Evolutionary conservation across 2,113 vertebrate genomes (phyloP).

Genomic region (Agelaius tricolor): DNA sequence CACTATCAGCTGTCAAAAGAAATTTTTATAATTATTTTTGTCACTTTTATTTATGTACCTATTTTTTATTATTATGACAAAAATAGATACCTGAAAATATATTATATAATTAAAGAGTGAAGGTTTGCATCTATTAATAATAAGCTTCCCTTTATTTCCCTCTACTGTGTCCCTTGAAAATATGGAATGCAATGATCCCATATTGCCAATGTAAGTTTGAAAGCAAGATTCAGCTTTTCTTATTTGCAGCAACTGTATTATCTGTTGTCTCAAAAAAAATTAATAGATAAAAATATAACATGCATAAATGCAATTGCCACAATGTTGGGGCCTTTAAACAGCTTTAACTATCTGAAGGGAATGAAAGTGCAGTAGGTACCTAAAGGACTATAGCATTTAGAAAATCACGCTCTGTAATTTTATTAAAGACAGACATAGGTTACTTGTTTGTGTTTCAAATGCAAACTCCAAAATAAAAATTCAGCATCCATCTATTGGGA

Average conservation of each 20-base stretch:
- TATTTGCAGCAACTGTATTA: background rate
- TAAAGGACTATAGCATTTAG: background rate
- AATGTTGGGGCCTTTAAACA: background rate
- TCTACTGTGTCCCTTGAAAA: background rate
- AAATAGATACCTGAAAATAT: background rate
- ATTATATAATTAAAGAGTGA: background rate
- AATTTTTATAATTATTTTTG: background rate
- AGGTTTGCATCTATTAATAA: background rate
- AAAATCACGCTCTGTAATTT: background rate
- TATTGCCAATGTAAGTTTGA: background rate
- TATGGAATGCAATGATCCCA: background rate
- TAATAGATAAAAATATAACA: background rate
- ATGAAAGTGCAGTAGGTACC: background rate
- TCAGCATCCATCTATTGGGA: background rate
- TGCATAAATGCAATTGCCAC: background rate
- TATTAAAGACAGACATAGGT: background rate
- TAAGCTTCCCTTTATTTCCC: background rate
- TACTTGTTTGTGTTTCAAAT: background rate
- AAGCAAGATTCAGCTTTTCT: background rate
- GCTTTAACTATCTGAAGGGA: background rate
- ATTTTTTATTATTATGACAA: background rate
- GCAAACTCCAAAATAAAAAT: background rate
- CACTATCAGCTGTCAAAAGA: background rate
- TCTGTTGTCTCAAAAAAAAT: background rate
- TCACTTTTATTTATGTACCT: background rate